phyloP scores from a whole-genome alignment of 2,888 invertebrate genomes.

The Hetaerina titia region DNA sequence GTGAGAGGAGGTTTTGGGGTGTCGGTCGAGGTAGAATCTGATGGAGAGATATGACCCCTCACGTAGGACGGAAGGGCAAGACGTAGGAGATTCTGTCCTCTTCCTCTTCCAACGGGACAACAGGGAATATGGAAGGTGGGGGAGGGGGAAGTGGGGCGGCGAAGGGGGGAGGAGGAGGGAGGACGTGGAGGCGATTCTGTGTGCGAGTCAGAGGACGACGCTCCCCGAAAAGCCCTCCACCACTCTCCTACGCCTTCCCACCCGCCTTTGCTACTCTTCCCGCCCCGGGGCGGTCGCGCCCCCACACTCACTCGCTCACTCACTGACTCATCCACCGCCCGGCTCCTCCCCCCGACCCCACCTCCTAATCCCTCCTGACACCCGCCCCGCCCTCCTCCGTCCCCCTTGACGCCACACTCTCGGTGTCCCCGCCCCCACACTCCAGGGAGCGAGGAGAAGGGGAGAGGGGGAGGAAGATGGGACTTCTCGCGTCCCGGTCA shows the following conservation, averaged over 20 bases:
- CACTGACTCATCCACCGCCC: background rate
- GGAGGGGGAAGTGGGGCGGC: background rate
- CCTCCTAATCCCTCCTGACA: background rate
- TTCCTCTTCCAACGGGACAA: background rate
- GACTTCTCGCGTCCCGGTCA: background rate
- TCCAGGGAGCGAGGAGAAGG: too few relatives aligned
- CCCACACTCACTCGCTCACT: background rate
- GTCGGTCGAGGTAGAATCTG: background rate
- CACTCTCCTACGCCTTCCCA: background rate
- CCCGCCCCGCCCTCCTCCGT: background rate
- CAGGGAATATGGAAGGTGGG: background rate
- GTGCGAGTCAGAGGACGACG: background rate
- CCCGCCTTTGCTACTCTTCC: background rate
- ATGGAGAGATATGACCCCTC: conserved; percentile 45
- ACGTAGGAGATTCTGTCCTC: background rate
- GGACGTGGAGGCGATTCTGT: background rate
- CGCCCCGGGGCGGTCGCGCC: background rate
- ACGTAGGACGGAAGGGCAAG: background rate
- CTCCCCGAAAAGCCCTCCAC: background rate
- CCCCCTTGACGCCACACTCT: background rate
- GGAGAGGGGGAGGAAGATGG: background rate
- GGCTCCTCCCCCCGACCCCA: background rate
- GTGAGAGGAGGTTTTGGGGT: background rate
- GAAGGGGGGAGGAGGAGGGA: background rate
- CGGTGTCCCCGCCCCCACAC: too few relatives aligned